Evolutionary conservation across 2,888 invertebrate genomes (phyloP).

Genomic region (Nomada lathburiana): DNA sequence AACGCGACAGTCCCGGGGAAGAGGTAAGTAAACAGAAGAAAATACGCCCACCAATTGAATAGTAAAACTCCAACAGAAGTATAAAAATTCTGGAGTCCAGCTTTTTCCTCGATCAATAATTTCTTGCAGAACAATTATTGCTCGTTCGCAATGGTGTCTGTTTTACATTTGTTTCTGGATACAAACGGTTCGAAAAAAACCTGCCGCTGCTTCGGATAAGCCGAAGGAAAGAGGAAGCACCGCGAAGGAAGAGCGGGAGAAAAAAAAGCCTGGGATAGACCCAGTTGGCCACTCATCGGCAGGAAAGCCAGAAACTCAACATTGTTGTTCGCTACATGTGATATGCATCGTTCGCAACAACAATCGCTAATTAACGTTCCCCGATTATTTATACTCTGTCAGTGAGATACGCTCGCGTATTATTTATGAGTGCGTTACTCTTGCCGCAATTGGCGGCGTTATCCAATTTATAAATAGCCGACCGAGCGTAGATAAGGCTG

Average conservation of each 20-base stretch:
- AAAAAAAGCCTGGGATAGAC: conserved; percentile 7
- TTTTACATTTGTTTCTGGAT: too few species aligned
- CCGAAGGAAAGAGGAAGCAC: not conserved
- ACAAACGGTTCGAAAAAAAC: not conserved
- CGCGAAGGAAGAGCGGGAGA: not conserved
- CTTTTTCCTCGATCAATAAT: too few species aligned
- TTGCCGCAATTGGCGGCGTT: conserved; percentile 20
- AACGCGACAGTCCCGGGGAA: not conserved
- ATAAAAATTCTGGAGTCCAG: too few species aligned
- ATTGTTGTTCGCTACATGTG: conserved; percentile 2
- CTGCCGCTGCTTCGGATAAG: not conserved
- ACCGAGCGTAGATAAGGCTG: conserved; percentile 13
- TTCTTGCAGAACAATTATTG: too few species aligned
- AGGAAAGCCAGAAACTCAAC: not conserved
- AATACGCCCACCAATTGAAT: not conserved
- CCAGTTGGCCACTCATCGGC: not conserved
- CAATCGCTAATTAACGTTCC: conserved; percentile 54
- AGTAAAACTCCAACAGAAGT: too few species aligned
- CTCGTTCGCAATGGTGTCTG: too few species aligned
- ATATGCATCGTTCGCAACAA: conserved; percentile 27
- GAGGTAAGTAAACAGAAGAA: not conserved
- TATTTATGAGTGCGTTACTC: conserved; percentile 60
- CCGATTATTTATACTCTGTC: conserved; percentile 36
- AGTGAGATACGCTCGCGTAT: conserved; percentile 30
- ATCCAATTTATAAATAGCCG: conserved; percentile 42